Conservation (phyloP, 2,888 invertebrate species). For the Microctonus hyperodae region DNA sequence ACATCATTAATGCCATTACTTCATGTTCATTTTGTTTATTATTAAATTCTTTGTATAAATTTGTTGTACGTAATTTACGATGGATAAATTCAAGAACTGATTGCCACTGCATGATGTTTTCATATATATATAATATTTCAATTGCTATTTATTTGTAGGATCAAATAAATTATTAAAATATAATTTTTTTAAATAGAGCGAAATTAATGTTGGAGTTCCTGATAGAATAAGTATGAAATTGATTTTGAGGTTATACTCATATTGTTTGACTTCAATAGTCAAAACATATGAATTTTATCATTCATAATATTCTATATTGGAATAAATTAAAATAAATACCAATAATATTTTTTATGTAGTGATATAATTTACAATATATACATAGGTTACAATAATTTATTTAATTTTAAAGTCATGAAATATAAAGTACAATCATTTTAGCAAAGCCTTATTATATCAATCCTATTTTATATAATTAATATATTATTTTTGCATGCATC, state of each 20-base stretch:
- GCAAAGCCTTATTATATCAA: conserved; percentile 3
- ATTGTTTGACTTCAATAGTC: too few relatives aligned
- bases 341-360: not conserved
- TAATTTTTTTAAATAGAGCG: not conserved
- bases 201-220: not conserved
- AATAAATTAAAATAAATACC: not conserved
- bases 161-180: not conserved
- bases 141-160: not conserved
- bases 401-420: not conserved
- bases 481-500: not conserved
- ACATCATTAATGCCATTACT: conserved; percentile 44
- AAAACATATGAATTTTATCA: not conserved
- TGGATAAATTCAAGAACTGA: conserved; percentile 39
- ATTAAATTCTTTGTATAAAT: conserved; percentile 26
- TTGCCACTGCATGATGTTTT: conserved; percentile 44
- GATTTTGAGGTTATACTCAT: not conserved
- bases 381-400: conserved; percentile 8
- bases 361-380: conserved; percentile 12
- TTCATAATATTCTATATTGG: not conserved
- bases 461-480: not conserved
- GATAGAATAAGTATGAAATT: not conserved
- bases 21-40: conserved; percentile 43
- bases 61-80: conserved; percentile 21
- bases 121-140: not conserved
- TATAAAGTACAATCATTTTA: conserved; percentile 10